phyloP scores from a whole-genome alignment of 2,113 vertebrate species.

The Microtus pennsylvanicus region DNA sequence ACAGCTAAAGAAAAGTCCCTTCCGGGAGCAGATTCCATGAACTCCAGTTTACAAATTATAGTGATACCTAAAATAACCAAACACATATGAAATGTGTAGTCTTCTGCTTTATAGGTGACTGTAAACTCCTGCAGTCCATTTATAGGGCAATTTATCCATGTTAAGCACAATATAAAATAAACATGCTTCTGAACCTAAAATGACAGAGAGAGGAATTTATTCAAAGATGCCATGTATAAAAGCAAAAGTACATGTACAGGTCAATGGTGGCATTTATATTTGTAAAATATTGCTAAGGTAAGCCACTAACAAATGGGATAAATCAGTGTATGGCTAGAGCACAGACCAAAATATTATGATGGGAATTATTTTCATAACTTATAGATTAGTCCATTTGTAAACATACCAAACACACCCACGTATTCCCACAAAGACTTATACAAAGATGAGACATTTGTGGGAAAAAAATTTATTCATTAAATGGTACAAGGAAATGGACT shows the following conservation, averaged over 20 bases:
- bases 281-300: not conserved
- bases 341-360: not conserved
- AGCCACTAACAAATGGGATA: not conserved
- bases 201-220: not conserved
- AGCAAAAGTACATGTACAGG: not conserved
- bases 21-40: not conserved
- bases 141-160: not conserved
- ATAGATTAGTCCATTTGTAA: not conserved
- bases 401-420: not conserved
- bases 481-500: not conserved
- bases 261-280: not conserved
- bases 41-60: not conserved
- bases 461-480: conserved; percentile 4
- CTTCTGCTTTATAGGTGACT: not conserved
- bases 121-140: not conserved
- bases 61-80: not conserved
- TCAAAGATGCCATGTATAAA: not conserved
- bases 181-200: not conserved
- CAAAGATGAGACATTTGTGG: not conserved
- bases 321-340: not conserved
- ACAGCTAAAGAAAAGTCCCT: conserved; percentile 6
- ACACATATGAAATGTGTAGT: not conserved
- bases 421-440: not conserved
- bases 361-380: not conserved
- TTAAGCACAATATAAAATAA: not conserved